phyloP scores from a whole-genome alignment of 1,140 invertebrate species.

The Aphaenogaster floridana region DNA sequence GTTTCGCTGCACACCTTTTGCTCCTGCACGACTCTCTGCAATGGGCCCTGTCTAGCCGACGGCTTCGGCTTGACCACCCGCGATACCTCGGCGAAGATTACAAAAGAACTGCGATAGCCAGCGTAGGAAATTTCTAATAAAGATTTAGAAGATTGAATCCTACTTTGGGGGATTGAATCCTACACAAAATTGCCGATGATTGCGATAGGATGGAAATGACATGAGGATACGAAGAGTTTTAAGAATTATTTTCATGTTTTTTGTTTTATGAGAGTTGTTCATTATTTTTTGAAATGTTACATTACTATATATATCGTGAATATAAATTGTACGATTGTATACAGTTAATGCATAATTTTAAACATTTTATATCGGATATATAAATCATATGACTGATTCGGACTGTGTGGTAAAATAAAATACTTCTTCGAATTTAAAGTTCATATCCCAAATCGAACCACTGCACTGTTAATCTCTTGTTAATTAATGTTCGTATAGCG shows the following conservation, averaged over 20 bases:
- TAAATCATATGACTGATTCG: background rate
- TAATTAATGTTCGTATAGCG: background rate
- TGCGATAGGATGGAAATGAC: too few relatives aligned
- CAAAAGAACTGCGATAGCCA: constrained; percentile 25
- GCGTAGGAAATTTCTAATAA: constrained; percentile 43
- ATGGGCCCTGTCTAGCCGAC: constrained; percentile 46
- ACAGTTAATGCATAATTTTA: too few relatives aligned
- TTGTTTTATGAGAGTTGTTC: background rate
- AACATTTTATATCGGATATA: background rate
- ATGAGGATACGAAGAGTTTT: background rate
- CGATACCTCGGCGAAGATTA: constrained; percentile 19
- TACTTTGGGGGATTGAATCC: constrained; percentile 42
- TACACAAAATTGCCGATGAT: constrained; percentile 18
- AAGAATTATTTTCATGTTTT: background rate
- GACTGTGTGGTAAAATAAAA: background rate
- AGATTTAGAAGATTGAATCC: constrained; percentile 37
- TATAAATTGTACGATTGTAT: too few relatives aligned
- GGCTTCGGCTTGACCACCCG: constrained; percentile 52
- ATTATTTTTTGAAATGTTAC: background rate
- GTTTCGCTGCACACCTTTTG: constrained; percentile 44
- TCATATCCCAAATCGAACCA: too few relatives aligned
- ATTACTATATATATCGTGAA: too few relatives aligned
- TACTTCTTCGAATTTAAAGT: background rate
- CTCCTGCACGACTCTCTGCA: constrained; percentile 3
- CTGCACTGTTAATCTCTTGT: background rate